A percentile compares a stretch with the other conserved stretches of the same genome.
phyloP scores from a whole-genome alignment of 2,113 vertebrate genomes.

The Hippocampus abdominalis region DNA sequence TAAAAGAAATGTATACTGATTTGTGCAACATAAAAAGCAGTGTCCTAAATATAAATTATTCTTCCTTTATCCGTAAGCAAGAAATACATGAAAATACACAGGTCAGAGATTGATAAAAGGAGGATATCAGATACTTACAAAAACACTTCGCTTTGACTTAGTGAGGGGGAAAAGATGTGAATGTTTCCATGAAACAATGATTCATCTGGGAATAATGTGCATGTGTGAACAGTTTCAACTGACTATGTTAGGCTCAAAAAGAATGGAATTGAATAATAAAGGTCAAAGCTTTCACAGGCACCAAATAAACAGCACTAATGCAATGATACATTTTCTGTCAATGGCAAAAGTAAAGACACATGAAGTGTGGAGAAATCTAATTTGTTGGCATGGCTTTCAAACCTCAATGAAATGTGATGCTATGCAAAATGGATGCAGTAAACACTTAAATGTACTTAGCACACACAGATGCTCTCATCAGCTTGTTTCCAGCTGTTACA shows the following conservation, averaged over 20 bases:
- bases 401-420: too few relatives aligned
- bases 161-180: conserved; percentile 29
- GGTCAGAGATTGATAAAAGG: background rate
- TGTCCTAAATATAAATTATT: too few relatives aligned
- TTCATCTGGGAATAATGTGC: conserved; percentile 61
- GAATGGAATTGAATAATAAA: conserved; percentile 67
- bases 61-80: background rate
- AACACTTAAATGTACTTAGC: too few relatives aligned
- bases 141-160: conserved; percentile 51
- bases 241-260: conserved; percentile 69
- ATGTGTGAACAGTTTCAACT: conserved; percentile 71
- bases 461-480: too few relatives aligned
- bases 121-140: background rate
- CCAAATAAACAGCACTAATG: conserved; percentile 29
- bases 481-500: too few relatives aligned
- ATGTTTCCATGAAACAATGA: conserved; percentile 53
- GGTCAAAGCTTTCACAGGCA: conserved; percentile 54
- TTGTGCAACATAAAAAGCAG: too few relatives aligned
- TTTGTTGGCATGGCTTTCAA: too few relatives aligned
- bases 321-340: conserved; percentile 57
- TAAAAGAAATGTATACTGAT: too few relatives aligned
- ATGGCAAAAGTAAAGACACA: conserved; percentile 7
- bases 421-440: too few relatives aligned
- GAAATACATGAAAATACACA: background rate
- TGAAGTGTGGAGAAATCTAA: too few relatives aligned